Conservation (phyloP, 2,888 invertebrate genomes). For the Glomeris marginata region DNA sequence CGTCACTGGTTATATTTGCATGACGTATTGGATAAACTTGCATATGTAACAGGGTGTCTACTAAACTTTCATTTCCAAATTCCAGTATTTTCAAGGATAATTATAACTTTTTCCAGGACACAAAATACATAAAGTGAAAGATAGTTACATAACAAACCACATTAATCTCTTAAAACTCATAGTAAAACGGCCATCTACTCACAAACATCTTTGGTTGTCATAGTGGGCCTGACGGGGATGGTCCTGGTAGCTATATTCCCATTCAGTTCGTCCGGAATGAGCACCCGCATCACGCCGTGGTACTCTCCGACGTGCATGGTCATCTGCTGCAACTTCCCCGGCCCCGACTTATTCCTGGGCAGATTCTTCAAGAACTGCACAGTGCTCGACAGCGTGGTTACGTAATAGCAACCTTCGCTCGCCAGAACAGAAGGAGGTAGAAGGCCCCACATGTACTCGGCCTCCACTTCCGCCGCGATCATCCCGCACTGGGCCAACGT, state of each 20-base stretch:
- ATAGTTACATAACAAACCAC: no score
- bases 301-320: slow-evolving; percentile 9
- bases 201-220: slow-evolving; percentile 83
- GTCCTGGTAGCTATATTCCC: slow-evolving; percentile 81
- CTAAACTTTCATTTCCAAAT: no score
- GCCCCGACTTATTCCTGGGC: slow-evolving; percentile 15
- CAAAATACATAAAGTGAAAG: no score
- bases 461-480: slow-evolving; percentile 85
- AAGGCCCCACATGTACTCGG: slow-evolving; percentile 88
- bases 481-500: slow-evolving; percentile 77
- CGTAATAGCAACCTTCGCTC: slow-evolving; percentile 88
- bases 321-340: neutral
- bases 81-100: no score
- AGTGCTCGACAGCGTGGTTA: slow-evolving; percentile 84
- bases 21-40: neutral
- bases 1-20: no score
- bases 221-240: slow-evolving; percentile 81
- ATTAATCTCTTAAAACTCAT: slow-evolving; percentile 6
- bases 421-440: slow-evolving; percentile 77
- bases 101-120: no score
- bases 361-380: slow-evolving; percentile 71
- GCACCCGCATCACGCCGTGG: slow-evolving; percentile 68
- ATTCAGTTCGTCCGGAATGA: slow-evolving; percentile 84
- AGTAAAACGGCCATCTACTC: slow-evolving; percentile 32
- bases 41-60: neutral